A percentile compares a stretch with the other conserved stretches of the same genome.
Evolutionary conservation across 2,888 invertebrate species (phyloP).

Genomic region (Eristalis intricaria): DNA sequence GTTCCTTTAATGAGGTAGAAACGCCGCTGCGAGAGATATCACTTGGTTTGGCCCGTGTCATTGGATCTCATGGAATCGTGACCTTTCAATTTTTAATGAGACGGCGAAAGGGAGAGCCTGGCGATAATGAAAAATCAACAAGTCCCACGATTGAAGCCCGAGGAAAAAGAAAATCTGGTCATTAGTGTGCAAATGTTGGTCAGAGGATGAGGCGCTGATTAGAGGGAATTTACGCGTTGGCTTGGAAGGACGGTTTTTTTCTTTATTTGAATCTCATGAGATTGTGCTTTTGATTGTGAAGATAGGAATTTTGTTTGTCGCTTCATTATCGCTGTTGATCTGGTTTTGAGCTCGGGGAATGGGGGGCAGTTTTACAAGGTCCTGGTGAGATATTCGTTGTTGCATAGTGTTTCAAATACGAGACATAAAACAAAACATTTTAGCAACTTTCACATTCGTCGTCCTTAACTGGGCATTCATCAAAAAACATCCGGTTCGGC

Average conservation of each 20-base stretch:
- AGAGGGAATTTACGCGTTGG: neutral
- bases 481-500: too few relatives aligned
- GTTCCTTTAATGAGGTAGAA: constrained; percentile 34
- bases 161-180: neutral
- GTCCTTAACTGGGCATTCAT: too few relatives aligned
- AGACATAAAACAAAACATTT: too few relatives aligned
- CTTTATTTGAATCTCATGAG: neutral
- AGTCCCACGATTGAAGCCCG: neutral
- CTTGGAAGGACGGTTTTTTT: neutral
- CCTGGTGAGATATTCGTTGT: too few relatives aligned
- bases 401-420: too few relatives aligned
- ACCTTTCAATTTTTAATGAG: neutral
- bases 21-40: constrained; percentile 1
- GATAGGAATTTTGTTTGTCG: too few relatives aligned
- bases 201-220: neutral
- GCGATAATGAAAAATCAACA: neutral
- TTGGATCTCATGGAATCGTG: neutral
- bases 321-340: too few relatives aligned
- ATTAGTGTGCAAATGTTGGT: neutral
- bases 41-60: neutral
- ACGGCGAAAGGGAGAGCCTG: neutral
- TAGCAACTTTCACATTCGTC: too few relatives aligned
- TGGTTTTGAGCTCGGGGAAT: too few relatives aligned
- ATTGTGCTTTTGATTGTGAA: too few relatives aligned
- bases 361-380: too few relatives aligned